These are phyloP conservation scores for Philaethria dido DNA, from an alignment of 2,888 invertebrate species.

Conservation along the genomic window DNA sequence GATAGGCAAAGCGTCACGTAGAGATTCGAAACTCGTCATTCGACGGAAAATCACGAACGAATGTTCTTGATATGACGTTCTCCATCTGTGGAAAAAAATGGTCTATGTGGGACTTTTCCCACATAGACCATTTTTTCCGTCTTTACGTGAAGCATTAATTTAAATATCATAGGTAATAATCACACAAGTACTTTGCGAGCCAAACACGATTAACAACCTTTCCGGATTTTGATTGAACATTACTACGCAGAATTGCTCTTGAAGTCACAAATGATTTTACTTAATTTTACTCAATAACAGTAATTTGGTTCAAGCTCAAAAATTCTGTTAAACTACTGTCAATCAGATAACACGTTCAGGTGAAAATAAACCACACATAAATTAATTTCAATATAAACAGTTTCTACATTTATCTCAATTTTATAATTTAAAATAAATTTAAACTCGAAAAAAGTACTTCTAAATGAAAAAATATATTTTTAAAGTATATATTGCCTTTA, in stretches of 20 bases:
- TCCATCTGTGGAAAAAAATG: no score
- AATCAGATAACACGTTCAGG: neutral
- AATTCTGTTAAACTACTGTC: neutral
- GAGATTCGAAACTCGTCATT: no score
- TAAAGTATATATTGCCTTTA: neutral
- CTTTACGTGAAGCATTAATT: no score
- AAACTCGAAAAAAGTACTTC: neutral
- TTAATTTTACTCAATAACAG: slow-evolving; percentile 5
- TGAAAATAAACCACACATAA: neutral
- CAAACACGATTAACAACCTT: neutral
- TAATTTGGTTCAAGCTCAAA: slow-evolving; percentile 2
- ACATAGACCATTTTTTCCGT: no score
- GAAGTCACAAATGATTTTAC: slow-evolving; percentile 9
- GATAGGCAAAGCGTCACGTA: no score
- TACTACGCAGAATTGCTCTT: neutral
- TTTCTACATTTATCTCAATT: neutral
- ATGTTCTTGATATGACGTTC: no score
- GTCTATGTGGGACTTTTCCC: no score
- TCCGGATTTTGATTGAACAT: slow-evolving; percentile 9
- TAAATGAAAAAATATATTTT: neutral
- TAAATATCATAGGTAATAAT: no score
- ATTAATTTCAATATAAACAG: neutral
- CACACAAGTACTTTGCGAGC: no score
- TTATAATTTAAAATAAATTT: neutral
- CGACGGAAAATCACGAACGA: no score